Conservation (phyloP, 2,888 invertebrate species). For the Cephus pygmeus region DNA sequence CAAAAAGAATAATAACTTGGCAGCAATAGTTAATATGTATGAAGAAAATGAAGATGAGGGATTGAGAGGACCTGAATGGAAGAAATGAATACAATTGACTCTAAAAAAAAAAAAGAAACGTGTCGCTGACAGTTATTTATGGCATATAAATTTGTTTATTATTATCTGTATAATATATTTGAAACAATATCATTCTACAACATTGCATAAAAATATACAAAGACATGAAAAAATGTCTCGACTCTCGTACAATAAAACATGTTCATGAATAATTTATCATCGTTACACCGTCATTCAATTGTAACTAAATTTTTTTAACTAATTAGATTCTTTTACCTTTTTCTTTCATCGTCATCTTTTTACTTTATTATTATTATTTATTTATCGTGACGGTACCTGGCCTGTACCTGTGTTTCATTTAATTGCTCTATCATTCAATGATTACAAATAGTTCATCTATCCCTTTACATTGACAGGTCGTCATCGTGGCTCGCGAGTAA, state of each 20-base stretch:
- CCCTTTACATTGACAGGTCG: slow-evolving; percentile 16
- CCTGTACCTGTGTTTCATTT: slow-evolving; percentile 37
- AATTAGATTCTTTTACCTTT: slow-evolving; percentile 36
- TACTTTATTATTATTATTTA: slow-evolving; percentile 32
- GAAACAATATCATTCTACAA: slow-evolving; percentile 67
- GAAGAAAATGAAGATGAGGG: too few species aligned
- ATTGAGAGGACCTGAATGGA: too few species aligned
- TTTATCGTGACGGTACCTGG: slow-evolving; percentile 33
- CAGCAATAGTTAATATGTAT: too few species aligned
- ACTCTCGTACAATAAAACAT: slow-evolving; percentile 64
- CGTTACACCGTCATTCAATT: slow-evolving; percentile 36
- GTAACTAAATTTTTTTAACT: slow-evolving; percentile 38
- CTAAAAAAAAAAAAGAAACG: too few species aligned
- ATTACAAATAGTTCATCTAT: slow-evolving; percentile 27
- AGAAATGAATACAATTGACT: too few species aligned
- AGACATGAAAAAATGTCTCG: slow-evolving; percentile 66
- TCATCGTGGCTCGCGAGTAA: neutral
- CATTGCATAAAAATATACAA: slow-evolving; percentile 67
- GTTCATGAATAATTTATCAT: slow-evolving; percentile 57
- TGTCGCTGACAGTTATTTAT: slow-evolving; percentile 21
- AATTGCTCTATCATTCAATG: slow-evolving; percentile 32
- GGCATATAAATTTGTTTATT: slow-evolving; percentile 66
- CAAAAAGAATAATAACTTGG: too few species aligned
- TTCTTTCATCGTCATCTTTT: slow-evolving; percentile 24
- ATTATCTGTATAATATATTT: slow-evolving; percentile 66